phyloP scores from a whole-genome alignment of 2,797 vertebrate genomes.

The Acridotheres tristis region DNA sequence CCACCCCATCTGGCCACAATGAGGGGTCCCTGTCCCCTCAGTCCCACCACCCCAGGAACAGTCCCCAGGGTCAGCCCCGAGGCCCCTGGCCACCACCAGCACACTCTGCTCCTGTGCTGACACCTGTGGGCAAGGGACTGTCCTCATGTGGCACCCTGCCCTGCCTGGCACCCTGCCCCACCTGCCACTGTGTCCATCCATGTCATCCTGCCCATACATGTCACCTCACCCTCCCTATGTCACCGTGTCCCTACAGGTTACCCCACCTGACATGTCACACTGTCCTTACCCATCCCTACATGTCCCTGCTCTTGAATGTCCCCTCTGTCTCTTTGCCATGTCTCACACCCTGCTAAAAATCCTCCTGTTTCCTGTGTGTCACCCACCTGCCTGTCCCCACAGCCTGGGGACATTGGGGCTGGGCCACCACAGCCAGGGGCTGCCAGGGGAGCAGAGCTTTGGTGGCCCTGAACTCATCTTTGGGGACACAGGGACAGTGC shows the following conservation, averaged over 20 bases:
- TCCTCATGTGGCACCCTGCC: no score
- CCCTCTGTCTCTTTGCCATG: not conserved
- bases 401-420: not conserved
- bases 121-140: no score
- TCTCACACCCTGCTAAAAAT: not conserved
- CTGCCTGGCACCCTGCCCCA: not conserved
- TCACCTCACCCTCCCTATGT: not conserved
- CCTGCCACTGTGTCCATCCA: not conserved
- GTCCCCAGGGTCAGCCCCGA: no score
- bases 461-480: not conserved
- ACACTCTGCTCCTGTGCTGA: no score
- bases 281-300: not conserved
- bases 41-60: no score
- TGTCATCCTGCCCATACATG: no score
- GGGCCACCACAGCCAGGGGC: not conserved
- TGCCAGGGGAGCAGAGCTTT: accelerated
- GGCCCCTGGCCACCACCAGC: no score
- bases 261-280: not conserved
- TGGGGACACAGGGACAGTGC: not conserved
- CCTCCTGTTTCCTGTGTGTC: not conserved
- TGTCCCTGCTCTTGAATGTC: accelerated
- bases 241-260: not conserved
- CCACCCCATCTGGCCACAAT: no score
- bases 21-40: no score
- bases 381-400: not conserved